phyloP scores from a whole-genome alignment of 2,113 vertebrate species.

The Marmota flaviventris region DNA sequence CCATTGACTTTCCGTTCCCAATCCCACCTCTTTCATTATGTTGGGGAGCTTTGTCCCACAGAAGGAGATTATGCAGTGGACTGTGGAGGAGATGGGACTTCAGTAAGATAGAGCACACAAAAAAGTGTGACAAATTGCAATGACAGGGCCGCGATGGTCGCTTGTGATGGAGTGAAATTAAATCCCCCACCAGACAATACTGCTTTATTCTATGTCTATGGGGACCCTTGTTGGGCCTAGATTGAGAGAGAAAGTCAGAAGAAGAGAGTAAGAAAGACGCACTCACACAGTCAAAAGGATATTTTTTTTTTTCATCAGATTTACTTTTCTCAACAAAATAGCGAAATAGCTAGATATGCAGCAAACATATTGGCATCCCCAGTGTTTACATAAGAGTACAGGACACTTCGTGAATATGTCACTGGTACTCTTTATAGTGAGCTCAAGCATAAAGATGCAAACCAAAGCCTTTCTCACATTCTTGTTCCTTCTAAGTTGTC shows the following conservation, averaged over 20 bases:
- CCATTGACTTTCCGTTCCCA: constrained; percentile 85
- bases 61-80: constrained; percentile 87
- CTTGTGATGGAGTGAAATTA: constrained; percentile 92
- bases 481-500: neutral
- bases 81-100: constrained; percentile 85
- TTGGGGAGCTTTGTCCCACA: constrained; percentile 86
- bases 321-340: constrained; percentile 62
- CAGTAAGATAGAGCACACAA: constrained; percentile 91
- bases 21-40: constrained; percentile 87
- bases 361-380: neutral
- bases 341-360: constrained; percentile 2
- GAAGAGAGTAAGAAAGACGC: constrained; percentile 78
- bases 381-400: neutral
- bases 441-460: neutral
- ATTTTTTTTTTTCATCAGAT: constrained; percentile 74
- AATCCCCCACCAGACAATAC: constrained; percentile 89
- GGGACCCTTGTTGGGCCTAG: constrained; percentile 90
- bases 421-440: constrained; percentile 2
- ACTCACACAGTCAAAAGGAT: constrained; percentile 68
- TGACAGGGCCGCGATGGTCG: constrained; percentile 89
- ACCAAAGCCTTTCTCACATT: neutral
- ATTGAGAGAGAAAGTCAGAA: constrained; percentile 88
- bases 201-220: constrained; percentile 89
- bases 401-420: constrained; percentile 55
- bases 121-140: constrained; percentile 91